A percentile compares a stretch with the other conserved stretches of the same genome.
phyloP scores from a whole-genome alignment of 2,888 invertebrate genomes.

The Epirrhoe alternata region DNA sequence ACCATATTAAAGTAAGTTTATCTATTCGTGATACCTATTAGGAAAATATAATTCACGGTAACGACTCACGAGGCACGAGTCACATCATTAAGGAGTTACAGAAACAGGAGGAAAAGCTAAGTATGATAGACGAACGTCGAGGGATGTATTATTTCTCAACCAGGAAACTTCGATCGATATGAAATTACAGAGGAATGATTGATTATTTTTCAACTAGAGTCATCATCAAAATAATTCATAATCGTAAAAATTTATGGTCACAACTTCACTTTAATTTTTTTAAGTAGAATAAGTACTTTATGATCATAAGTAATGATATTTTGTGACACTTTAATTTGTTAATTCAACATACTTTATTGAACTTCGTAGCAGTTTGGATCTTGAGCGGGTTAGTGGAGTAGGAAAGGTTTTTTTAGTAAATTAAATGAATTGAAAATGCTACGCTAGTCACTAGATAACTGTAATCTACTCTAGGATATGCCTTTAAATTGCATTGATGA shows the following conservation, averaged over 20 bases:
- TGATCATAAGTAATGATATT: neutral
- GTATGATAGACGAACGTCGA: constrained; percentile 42
- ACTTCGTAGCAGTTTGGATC: too few species aligned
- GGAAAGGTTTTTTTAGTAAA: too few species aligned
- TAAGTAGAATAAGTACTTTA: neutral
- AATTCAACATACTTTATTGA: too few species aligned
- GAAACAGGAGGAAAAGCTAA: constrained; percentile 40
- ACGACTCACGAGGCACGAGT: constrained; percentile 56
- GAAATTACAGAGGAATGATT: constrained; percentile 28
- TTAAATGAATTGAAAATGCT: too few species aligned
- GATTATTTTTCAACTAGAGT: constrained; percentile 13
- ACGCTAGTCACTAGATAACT: too few species aligned
- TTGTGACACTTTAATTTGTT: neutral
- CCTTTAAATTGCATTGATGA: neutral
- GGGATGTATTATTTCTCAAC: constrained; percentile 26
- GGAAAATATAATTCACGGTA: constrained; percentile 58
- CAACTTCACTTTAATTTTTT: neutral
- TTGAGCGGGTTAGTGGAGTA: too few species aligned
- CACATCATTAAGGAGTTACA: constrained; percentile 61
- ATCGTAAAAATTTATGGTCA: neutral
- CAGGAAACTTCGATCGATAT: constrained; percentile 21
- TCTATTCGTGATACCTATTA: constrained; percentile 41
- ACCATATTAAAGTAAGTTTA: constrained; percentile 24
- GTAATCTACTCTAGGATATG: neutral
- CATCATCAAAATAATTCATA: constrained; percentile 8